Percentiles rank a stretch among this genome's conserved stretches.
Evolutionary conservation across 1,140 invertebrate genomes (phyloP).

Genomic region (Camponotus vicinus): DNA sequence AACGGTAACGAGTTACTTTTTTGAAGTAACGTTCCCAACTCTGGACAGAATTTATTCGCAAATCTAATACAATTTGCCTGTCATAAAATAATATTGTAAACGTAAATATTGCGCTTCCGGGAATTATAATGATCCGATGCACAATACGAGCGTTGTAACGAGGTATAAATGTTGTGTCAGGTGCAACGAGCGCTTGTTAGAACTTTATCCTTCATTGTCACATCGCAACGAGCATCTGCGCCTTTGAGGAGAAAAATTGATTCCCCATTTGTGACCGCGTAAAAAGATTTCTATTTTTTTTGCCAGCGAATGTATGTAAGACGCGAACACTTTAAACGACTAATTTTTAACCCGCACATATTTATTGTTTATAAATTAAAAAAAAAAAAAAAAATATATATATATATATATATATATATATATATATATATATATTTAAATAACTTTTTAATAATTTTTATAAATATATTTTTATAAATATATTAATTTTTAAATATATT

Average conservation of each 20-base stretch:
- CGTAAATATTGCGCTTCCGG: conserved; percentile 17
- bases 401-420: too few species aligned
- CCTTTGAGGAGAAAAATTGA: conserved; percentile 19
- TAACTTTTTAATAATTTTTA: not conserved
- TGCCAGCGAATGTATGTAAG: not conserved
- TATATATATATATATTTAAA: not conserved
- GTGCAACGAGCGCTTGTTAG: conserved; percentile 46
- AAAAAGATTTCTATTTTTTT: not conserved
- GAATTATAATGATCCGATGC: conserved; percentile 19
- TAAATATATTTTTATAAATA: too few species aligned
- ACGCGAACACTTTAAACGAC: not conserved
- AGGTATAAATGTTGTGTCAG: conserved; percentile 24
- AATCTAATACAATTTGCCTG: not conserved
- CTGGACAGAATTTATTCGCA: conserved; percentile 4
- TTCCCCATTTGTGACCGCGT: not conserved
- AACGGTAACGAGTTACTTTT: too few species aligned
- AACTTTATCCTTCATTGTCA: conserved; percentile 38
- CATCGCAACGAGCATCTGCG: conserved; percentile 46
- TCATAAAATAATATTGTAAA: conserved; percentile 6
- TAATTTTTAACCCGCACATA: not conserved
- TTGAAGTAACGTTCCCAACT: too few species aligned
- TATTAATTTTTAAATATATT: too few species aligned
- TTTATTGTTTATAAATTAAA: not conserved
- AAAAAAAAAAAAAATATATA: too few species aligned
- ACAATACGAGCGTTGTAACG: conserved; percentile 29